phyloP scores from a whole-genome alignment of 2,888 invertebrate species.

The Tinea pellionella region DNA sequence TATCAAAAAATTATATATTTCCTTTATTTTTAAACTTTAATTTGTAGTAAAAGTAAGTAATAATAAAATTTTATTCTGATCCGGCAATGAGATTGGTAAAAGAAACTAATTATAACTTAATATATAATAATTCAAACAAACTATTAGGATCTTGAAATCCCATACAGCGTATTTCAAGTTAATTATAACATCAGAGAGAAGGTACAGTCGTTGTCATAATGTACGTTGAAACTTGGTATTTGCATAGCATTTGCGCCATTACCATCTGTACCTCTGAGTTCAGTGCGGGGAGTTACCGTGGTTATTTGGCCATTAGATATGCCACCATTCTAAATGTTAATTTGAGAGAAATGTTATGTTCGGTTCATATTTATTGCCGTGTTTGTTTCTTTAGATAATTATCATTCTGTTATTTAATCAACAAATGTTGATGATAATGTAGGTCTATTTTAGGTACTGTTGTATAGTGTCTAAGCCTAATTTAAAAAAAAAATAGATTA shows the following conservation, averaged over 20 bases:
- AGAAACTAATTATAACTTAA: no score
- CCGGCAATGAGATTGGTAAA: no score
- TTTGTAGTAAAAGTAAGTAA: no score
- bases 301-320: conserved; percentile 1
- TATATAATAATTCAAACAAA: no score
- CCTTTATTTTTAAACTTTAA: no score
- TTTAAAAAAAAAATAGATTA: no score
- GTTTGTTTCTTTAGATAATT: neutral
- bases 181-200: conserved; percentile 1
- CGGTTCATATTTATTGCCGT: neutral
- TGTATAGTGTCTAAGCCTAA: no score
- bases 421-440: no score
- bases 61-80: no score
- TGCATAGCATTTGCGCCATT: conserved; percentile 1
- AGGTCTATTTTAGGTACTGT: no score
- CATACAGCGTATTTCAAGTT: neutral
- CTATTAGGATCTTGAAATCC: neutral
- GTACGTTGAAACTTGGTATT: neutral
- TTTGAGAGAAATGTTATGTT: conserved; percentile 6
- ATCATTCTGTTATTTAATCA: no score
- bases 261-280: neutral
- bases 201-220: neutral
- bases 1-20: no score
- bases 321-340: conserved; percentile 6
- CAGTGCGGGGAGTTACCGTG: neutral